Evolutionary conservation across 2,797 vertebrate genomes (phyloP).

Genomic region (Semaprochilodus insignis): DNA sequence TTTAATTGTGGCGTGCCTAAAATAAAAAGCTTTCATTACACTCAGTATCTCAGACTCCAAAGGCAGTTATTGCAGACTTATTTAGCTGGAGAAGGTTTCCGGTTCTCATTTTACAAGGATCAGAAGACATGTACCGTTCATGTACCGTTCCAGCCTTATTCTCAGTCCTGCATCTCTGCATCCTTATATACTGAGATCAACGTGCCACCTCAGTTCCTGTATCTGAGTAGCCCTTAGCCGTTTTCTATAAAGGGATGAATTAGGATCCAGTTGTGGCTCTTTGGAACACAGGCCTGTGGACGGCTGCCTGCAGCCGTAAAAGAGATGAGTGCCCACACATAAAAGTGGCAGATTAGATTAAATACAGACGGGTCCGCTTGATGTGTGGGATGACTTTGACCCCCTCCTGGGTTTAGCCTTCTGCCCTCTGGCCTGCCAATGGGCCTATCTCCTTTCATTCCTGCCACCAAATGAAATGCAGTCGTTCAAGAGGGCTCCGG

Average conservation of each 20-base stretch:
- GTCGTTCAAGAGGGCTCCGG: slow-evolving; percentile 43
- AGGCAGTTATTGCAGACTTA: background rate
- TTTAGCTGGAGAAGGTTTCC: background rate
- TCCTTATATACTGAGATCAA: background rate
- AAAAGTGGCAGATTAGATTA: slow-evolving; percentile 58
- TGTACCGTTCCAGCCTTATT: background rate
- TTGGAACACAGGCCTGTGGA: slow-evolving; percentile 22
- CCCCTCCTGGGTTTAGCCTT: slow-evolving; percentile 36
- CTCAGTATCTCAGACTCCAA: background rate
- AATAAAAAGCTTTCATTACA: background rate
- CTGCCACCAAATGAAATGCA: slow-evolving; percentile 49
- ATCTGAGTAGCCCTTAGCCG: slow-evolving; percentile 22
- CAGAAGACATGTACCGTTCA: background rate
- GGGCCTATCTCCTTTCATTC: slow-evolving; percentile 30
- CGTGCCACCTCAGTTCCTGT: background rate
- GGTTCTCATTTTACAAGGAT: background rate
- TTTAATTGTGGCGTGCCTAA: background rate
- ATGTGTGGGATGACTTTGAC: slow-evolving; percentile 57
- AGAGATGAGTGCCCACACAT: slow-evolving; percentile 54
- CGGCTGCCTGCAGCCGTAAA: slow-evolving; percentile 38
- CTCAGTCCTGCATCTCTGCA: background rate
- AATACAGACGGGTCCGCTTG: slow-evolving; percentile 40
- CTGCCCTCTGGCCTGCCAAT: slow-evolving; percentile 23
- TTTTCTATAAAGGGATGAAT: slow-evolving; percentile 45
- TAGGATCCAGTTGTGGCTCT: slow-evolving; percentile 45